Conservation (phyloP, 2,113 vertebrate genomes). For the Manacus vitellinus region DNA sequence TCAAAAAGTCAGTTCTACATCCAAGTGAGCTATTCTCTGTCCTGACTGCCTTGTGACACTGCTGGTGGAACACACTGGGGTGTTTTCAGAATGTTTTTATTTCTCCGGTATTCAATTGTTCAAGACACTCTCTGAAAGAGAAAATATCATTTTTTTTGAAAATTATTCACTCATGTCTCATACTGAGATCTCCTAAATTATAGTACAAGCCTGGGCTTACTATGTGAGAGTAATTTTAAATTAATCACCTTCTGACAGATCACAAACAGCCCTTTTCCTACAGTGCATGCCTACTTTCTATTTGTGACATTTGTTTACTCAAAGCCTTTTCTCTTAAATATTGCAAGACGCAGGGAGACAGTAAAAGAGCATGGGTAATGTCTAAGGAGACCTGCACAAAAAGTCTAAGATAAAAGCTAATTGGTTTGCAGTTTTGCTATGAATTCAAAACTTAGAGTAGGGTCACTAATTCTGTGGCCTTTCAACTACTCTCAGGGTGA, state of each 20-base stretch:
- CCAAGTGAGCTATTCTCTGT: neutral
- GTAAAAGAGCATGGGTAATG: neutral
- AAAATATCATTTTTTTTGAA: neutral
- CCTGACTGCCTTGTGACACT: neutral
- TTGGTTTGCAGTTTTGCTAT: neutral
- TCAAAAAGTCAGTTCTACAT: neutral
- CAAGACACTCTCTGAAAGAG: neutral
- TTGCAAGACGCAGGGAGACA: neutral
- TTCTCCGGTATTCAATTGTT: neutral
- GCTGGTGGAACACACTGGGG: neutral
- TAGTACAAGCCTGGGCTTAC: neutral
- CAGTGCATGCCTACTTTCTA: neutral
- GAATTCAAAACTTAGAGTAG: conserved; percentile 21
- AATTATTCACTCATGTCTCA: neutral
- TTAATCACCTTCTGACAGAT: neutral
- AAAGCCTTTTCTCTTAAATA: neutral
- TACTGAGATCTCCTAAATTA: neutral
- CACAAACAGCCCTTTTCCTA: neutral
- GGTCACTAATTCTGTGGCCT: conserved; percentile 21
- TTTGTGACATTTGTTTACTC: neutral
- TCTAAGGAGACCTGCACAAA: neutral
- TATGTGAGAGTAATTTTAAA: neutral
- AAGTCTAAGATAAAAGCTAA: conserved; percentile 1
- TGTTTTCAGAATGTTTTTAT: neutral
- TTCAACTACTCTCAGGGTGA: conserved; percentile 17